Evolutionary conservation across 2,797 vertebrate species (phyloP), one percentile per base, ranked within the genome.

Genomic region (Podarcis siculus): DNA sequence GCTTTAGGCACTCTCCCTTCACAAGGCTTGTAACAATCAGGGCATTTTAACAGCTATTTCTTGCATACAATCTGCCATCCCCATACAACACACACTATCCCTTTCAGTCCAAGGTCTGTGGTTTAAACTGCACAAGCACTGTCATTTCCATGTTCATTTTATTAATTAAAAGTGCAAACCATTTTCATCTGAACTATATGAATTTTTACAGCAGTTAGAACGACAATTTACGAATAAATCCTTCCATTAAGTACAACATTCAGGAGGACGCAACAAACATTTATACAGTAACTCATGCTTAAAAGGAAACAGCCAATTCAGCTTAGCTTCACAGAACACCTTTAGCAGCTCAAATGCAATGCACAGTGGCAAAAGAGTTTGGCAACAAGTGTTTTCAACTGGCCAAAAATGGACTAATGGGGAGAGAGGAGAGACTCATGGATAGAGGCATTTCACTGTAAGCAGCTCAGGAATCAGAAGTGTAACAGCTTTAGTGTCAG

Each of bases 91-190:
- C 45, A 82, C 39, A n/a, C 1, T 10, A 45, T 78, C 21, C 39
- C 27, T 86, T 49, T 21, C 2, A 6, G 37, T 37, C n/a, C 2
- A 15, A 39, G 17, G 8, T 15, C 19, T 15, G 49, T 6, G 3
- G 27, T 61, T 25, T 67, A 13, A 80, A 66, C 7, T 23, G 23
- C 39, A 67, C 39, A 58, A 19, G 69, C 55, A 45, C 37, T 37
- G 64, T 82, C 42, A 69, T 89, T 94, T 90, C 89, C 94, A 95
- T 91, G 93, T 95, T 96, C 90, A 95, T 96, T 97, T 97, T 97
- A 97, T 97, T 97, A 96, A 95, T 96, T 89, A 86, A 86, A 97
- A 97, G 95, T 96, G 96, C 93, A 96, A 97, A 96, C 96, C 94
- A 90, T 95, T 96, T 94, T 55, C 91, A 90, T 92, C 87, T 90